Evolutionary conservation across 64 coral and sea anemone genomes (phyloP).

Genomic region (Pocillopora verrucosa): DNA sequence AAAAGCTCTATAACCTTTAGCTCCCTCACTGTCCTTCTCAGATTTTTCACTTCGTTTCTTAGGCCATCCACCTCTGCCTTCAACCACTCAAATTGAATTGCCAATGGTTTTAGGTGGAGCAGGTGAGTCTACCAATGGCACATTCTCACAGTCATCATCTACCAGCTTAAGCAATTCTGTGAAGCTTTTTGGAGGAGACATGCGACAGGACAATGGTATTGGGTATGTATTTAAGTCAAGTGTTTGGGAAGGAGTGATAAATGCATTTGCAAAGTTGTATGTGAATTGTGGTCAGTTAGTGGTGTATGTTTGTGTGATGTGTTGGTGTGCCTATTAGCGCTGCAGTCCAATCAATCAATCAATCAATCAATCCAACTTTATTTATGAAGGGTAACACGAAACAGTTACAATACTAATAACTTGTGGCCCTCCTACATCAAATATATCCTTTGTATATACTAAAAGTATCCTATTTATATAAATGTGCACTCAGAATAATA

Average conservation of each 20-base stretch:
- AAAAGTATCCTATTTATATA: too few species aligned
- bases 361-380: too few species aligned
- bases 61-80: constrained; percentile 43
- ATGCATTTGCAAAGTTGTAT: not conserved
- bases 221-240: not conserved
- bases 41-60: constrained; percentile 2
- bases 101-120: not conserved
- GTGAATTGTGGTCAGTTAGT: constrained; percentile 12
- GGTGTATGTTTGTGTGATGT: not conserved
- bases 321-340: not conserved
- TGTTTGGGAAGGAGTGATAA: not conserved
- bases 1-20: not conserved
- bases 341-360: not conserved
- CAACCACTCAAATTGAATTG: constrained; percentile 21
- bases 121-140: not conserved
- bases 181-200: not conserved
- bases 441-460: too few species aligned
- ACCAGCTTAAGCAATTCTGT: not conserved
- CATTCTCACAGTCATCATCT: not conserved
- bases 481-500: too few species aligned
- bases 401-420: too few species aligned
- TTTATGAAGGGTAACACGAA: too few species aligned
- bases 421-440: too few species aligned
- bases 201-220: constrained; percentile 5
- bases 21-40: constrained; percentile 16